Evolutionary conservation across 2,888 invertebrate species (phyloP), one percentile per base, ranked within the genome.

Genomic region (Andrena praecox): DNA sequence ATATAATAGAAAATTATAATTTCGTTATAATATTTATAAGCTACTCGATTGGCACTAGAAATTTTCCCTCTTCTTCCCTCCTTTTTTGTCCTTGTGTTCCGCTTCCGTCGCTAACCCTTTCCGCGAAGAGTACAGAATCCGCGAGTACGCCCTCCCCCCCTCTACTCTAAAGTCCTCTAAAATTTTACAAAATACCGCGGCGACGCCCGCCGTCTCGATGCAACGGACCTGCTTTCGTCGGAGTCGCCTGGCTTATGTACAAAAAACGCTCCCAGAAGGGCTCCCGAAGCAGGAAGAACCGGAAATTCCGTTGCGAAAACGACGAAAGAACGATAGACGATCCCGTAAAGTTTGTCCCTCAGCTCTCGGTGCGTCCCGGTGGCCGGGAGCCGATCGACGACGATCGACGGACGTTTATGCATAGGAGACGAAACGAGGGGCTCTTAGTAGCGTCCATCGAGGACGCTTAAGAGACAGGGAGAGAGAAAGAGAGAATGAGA

Each of bases 1-100:
- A 84, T 84, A 84, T 84, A 84, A 82, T 84, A 84, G 83, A 84
- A 84, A 84, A 84, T 84, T 84, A 84, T 82, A 77, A 78, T 82
- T 84, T 84, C 82, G 64, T 84, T 84, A 84, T 84, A 84, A 84
- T 84, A 84, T 84, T 84, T 84, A 84, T 84, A 84, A 84, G 78
- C 83, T 84, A 82, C 71, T 82, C 83, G 82, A 84, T 84, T 84
- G 83, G 83, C 83, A 84, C 83, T 84, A 84, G 82, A 74, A 82
- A 83, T 50, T 66, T 60, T 64, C 6, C 48, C 67, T 29, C 29
- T 27, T 62, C 35, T 16, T 48, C 2, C 12, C 12, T 27, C 6
- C 60, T 59, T 24, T 50, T 54, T 33, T 20, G 6, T n/a, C 52
- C 8, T 24, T 31, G n/a, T 12, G 16, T n/a, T 33, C 6, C 16